phyloP scores from a whole-genome alignment of 2,888 invertebrate genomes.

The Nephrotoma flavescens region DNA sequence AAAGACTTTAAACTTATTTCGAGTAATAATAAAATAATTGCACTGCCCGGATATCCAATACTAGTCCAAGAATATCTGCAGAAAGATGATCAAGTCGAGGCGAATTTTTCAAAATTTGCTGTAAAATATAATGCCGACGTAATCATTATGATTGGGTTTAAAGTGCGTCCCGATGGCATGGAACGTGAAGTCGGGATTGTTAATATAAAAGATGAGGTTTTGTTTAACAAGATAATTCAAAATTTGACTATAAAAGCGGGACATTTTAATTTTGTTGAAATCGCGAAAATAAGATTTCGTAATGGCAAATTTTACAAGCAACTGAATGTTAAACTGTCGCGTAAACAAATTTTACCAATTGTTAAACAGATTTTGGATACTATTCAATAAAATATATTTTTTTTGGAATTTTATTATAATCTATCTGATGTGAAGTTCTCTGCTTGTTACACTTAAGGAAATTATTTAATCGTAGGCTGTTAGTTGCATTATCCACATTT shows the following conservation, averaged over 20 bases:
- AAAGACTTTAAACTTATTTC: slow-evolving; percentile 61
- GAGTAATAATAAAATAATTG: slow-evolving; percentile 36
- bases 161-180: slow-evolving; percentile 33
- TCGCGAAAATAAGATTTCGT: slow-evolving; percentile 26
- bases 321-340: slow-evolving; percentile 41
- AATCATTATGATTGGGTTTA: slow-evolving; percentile 48
- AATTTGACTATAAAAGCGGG: not conserved
- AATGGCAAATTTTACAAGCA: slow-evolving; percentile 40
- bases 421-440: too few relatives aligned
- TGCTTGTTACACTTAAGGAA: too few relatives aligned
- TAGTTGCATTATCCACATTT: too few relatives aligned
- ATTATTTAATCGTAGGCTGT: too few relatives aligned
- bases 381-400: not conserved
- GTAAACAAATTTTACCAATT: slow-evolving; percentile 55
- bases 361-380: slow-evolving; percentile 33
- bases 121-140: slow-evolving; percentile 28
- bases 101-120: slow-evolving; percentile 38
- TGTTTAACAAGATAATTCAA: slow-evolving; percentile 14
- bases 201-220: slow-evolving; percentile 18
- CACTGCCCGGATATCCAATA: slow-evolving; percentile 35
- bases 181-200: slow-evolving; percentile 45
- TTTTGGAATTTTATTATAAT: too few relatives aligned
- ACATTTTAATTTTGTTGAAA: slow-evolving; percentile 29
- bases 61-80: slow-evolving; percentile 21
- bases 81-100: slow-evolving; percentile 24